Percentiles rank a stretch among this genome's conserved stretches.
Evolutionary conservation across 2,888 invertebrate genomes (phyloP).

Genomic region (Halocaridina rubra): DNA sequence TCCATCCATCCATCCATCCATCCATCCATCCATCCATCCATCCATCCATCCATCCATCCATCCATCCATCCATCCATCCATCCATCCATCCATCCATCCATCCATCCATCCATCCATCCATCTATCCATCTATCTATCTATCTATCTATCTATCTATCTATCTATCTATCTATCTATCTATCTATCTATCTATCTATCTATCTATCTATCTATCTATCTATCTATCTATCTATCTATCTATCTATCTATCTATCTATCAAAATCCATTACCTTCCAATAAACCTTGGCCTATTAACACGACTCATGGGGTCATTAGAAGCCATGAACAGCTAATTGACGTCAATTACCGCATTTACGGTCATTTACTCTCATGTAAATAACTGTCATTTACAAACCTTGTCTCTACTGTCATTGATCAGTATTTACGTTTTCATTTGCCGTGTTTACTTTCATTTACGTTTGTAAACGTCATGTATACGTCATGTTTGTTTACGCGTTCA

Average conservation of each 20-base stretch:
- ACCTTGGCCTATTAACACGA: too few species aligned
- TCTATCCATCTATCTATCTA: not conserved
- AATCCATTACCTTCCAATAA: too few species aligned
- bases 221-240: not conserved
- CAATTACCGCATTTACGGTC: too few species aligned
- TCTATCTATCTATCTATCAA: not conserved
- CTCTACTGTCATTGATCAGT: too few species aligned
- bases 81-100: not conserved
- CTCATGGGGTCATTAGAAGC: too few species aligned
- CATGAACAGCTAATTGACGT: too few species aligned
- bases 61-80: not conserved
- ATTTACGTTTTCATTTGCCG: too few species aligned
- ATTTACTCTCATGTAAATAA: too few species aligned
- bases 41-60: not conserved
- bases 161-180: not conserved
- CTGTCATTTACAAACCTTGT: too few species aligned
- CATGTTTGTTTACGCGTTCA: too few species aligned
- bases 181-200: not conserved
- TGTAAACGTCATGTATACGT: too few species aligned
- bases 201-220: not conserved
- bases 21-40: not conserved
- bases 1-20: not conserved
- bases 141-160: not conserved
- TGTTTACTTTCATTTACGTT: too few species aligned
- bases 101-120: not conserved